Evolutionary conservation across 2,113 vertebrate genomes (phyloP).

Genomic region (Origma solitaria): DNA sequence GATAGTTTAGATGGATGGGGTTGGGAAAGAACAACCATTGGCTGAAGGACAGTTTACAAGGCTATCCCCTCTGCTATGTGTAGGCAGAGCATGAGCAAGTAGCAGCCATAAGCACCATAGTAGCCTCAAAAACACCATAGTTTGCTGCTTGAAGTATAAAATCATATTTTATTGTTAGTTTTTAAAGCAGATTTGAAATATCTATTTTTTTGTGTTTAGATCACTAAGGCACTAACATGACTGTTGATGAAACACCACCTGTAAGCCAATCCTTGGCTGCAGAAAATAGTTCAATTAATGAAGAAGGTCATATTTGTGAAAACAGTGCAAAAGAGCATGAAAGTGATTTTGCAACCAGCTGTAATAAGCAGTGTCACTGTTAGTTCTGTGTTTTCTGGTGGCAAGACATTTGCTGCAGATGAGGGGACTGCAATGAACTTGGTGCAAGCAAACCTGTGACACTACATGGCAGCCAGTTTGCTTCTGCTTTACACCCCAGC

Average conservation of each 20-base stretch:
- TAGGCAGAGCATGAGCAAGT: background rate
- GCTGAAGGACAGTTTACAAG: background rate
- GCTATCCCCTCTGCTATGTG: background rate
- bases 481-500: background rate
- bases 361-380: background rate
- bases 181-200: background rate
- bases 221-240: background rate
- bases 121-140: background rate
- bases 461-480: no score
- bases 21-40: background rate
- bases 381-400: background rate
- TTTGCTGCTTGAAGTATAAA: background rate
- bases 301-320: background rate
- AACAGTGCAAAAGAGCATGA: rapidly evolving
- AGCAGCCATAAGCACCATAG: background rate
- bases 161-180: background rate
- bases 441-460: background rate
- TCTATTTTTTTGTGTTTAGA: background rate
- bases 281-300: background rate
- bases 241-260: background rate
- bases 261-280: background rate
- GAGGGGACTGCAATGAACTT: background rate
- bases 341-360: background rate
- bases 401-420: background rate
- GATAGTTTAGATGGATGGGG: background rate